Evolutionary conservation across 2,797 vertebrate genomes (phyloP).

Genomic region (Hippoglossus hippoglossus): DNA sequence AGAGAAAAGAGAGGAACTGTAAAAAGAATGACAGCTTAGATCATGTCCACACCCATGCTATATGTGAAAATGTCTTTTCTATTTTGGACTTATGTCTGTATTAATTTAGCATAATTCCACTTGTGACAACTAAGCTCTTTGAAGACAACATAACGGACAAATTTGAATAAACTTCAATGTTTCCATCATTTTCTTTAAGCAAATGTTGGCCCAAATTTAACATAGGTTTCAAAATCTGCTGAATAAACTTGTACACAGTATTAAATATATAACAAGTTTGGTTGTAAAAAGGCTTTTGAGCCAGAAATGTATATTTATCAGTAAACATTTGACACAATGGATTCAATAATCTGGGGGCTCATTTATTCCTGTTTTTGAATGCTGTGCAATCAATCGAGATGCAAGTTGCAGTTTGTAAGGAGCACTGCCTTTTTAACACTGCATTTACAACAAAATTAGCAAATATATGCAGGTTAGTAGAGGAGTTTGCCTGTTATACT

Average conservation of each 20-base stretch:
- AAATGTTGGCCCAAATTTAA: neutral
- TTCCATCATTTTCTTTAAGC: neutral
- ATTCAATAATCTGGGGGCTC: neutral
- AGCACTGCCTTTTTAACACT: neutral
- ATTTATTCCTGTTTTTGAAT: neutral
- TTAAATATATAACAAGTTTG: too few species aligned
- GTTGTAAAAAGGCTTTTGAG: neutral
- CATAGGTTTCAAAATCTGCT: neutral
- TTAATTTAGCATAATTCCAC: constrained; percentile 16
- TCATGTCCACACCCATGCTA: constrained; percentile 32
- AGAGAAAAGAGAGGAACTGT: constrained; percentile 11
- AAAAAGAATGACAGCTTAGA: constrained; percentile 8
- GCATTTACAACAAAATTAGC: too few species aligned
- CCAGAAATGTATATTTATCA: too few species aligned
- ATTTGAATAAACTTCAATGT: neutral
- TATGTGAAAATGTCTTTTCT: neutral
- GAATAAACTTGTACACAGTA: neutral
- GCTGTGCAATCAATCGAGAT: neutral
- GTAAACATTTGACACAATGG: neutral
- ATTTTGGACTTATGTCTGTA: neutral
- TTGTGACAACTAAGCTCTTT: constrained; percentile 16
- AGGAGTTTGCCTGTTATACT: too few species aligned
- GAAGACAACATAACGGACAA: neutral
- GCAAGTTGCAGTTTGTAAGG: neutral
- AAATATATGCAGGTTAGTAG: too few species aligned